Base-by-base conservation (phyloP, 2,797 vertebrate species). In the Myotis vivesi region DNA sequence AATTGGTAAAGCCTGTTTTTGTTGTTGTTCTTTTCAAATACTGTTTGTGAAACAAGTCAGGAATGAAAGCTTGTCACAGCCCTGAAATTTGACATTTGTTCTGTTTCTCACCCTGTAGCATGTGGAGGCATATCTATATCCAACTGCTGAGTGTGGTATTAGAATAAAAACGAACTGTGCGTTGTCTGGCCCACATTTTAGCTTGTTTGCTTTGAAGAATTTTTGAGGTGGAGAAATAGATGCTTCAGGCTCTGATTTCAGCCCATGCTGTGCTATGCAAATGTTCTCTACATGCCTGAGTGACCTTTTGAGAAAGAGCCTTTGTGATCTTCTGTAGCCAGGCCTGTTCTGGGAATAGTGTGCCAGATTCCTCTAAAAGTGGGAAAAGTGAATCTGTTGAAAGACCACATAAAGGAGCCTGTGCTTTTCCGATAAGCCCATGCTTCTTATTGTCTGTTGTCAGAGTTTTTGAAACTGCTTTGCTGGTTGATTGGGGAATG, bases 201-300 rank as follows among this genome's bases (percentile, higher is more conserved):
- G 84, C 94, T 94, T 96, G 89, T 96, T 96, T 96, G 44, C 92
- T 97, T 97, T 97, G 92, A 97, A 94, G 96, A 94, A 88, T 96
- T 80, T 92, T 96, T 87, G 96, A 96, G 96, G 94, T 96, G n/a
- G 94, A 91, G 87, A 94, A 92, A 91, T 91, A 81, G 95, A 92
- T 89, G 94, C 94, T 97, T 66, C 57, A 17, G 92, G 91, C 90
- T 95, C 95, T 97, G 96, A 95, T 94, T 97, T 94, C 91, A 93
- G 92, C 94, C 89, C 93, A 12, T 96, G 94, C 96, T 96, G 94
- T 95, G 95, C 90, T 28, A 36, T 94, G 93, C 96, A 97, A 89
- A 96, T 8, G 55, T 82, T 92, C 96, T 89, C 85, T 7, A 3
- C 66, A 75, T 82, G 94, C 87, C 95, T 95, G 94, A 95, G 75